Evolutionary conservation across 2,797 vertebrate species (phyloP), one percentile per base, ranked within the genome.

Genomic region (Phataginus tricuspis): DNA sequence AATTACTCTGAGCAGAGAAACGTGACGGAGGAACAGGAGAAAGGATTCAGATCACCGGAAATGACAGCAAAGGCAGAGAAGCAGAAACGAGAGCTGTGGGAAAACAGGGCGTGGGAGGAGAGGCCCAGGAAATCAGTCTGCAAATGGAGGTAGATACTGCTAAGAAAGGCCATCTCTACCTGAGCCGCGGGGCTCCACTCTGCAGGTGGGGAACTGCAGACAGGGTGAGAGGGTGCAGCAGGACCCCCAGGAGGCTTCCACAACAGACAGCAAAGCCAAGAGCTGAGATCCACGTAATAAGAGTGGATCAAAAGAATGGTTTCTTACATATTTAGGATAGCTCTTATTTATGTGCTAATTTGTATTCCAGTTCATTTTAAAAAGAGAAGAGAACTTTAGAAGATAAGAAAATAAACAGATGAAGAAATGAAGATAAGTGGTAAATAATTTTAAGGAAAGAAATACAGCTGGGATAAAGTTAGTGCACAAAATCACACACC

Each of bases 361-460:
- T 57, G 74, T 42, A 80, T 1, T 85, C 16, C 19, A 91, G 13
- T 55, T 63, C 61, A 55, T 82, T 86, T 61, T n/a, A 34, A 80
- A 94, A 86, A 90, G 19, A 45, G 45, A 45, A 45, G 66, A 6
- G 29, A 7, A 69, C 18, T 71, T 90, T 68, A 34, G 37, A 75
- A 85, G 71, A 95, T 16, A 91, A 63, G 18, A 34, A n/a, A 83
- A 74, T 37, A 68, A 55, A 27, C 37, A 37, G 31, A 86, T 69
- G 59, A 96, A 37, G 85, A 88, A 68, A 88, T 45, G 42, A 93
- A 87, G 55, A 68, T 68, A 84, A 51, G 55, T 27, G 29, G 68
- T 64, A 86, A 75, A 77, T 51, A 86, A 91, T 31, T 86, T 89
- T 92, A 85, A 95, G 71, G 71, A 86, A 69, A 86, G 64, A 89